phyloP scores from a whole-genome alignment of 2,797 vertebrate species.

The Notamacropus eugenii region DNA sequence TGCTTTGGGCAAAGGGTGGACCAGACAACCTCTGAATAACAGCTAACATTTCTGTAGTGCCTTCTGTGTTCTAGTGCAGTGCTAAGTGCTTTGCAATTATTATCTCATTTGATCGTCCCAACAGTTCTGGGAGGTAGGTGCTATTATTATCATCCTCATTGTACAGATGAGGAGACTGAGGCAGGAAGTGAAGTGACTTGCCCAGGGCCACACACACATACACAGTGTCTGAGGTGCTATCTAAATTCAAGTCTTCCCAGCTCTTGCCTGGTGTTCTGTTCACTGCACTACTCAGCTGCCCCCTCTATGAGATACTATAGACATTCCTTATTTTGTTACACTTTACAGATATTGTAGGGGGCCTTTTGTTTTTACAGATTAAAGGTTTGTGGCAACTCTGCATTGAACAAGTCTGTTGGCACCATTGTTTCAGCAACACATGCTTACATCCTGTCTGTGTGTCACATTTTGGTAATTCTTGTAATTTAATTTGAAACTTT shows the following conservation, averaged over 20 bases:
- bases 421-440: not conserved
- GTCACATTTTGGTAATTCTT: not conserved
- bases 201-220: not conserved
- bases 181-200: not conserved
- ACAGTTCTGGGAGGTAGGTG: not conserved
- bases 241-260: not conserved
- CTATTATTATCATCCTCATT: not conserved
- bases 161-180: not conserved
- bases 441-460: not conserved
- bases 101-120: not conserved
- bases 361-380: not conserved
- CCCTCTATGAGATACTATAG: not conserved
- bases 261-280: not conserved
- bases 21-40: not conserved
- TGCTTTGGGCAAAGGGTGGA: not conserved
- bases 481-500: not conserved
- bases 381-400: not conserved
- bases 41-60: not conserved
- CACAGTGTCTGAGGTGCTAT: not conserved
- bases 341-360: not conserved
- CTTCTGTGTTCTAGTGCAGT: not conserved
- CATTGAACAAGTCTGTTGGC: not conserved
- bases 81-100: not conserved
- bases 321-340: not conserved
- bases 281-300: not conserved